These are phyloP conservation scores for Drosophila ambigua DNA, from an alignment of 1,140 invertebrate genomes.

Conservation along the genomic window DNA sequence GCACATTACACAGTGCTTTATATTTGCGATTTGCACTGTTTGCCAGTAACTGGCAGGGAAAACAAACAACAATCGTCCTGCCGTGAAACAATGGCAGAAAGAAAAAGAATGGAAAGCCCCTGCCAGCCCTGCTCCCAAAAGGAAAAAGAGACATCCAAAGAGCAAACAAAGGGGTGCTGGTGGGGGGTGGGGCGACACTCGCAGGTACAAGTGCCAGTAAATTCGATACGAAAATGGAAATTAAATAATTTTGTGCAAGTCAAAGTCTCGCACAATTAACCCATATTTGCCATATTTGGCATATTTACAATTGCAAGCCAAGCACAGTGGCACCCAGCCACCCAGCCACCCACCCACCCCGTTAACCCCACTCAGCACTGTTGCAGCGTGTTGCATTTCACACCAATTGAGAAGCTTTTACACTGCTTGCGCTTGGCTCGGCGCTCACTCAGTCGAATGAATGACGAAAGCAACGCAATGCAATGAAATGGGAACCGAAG, in stretches of 20 bases:
- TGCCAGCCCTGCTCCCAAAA: neutral
- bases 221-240: slow-evolving; percentile 39
- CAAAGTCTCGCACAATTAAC: slow-evolving; percentile 76
- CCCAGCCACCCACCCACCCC: neutral
- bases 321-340: slow-evolving; percentile 10
- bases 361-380: neutral
- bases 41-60: slow-evolving; percentile 13
- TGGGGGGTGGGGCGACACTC: slow-evolving; percentile 4
- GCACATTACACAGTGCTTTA: slow-evolving; percentile 3
- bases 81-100: slow-evolving; percentile 15
- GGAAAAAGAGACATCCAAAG: slow-evolving; percentile 19
- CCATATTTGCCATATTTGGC: slow-evolving; percentile 62
- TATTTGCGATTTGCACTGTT: slow-evolving; percentile 4
- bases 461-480: slow-evolving; percentile 69
- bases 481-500: slow-evolving; percentile 35
- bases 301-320: slow-evolving; percentile 58
- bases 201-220: neutral
- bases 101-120: too few relatives aligned
- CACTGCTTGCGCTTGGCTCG: slow-evolving; percentile 64
- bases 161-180: neutral
- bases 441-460: slow-evolving; percentile 75
- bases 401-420: slow-evolving; percentile 69
- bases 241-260: slow-evolving; percentile 68
- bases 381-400: slow-evolving; percentile 76
- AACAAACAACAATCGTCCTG: slow-evolving; percentile 22